Base-by-base conservation (phyloP, 2,888 invertebrate genomes). In the Mesorhabditis belari region DNA sequence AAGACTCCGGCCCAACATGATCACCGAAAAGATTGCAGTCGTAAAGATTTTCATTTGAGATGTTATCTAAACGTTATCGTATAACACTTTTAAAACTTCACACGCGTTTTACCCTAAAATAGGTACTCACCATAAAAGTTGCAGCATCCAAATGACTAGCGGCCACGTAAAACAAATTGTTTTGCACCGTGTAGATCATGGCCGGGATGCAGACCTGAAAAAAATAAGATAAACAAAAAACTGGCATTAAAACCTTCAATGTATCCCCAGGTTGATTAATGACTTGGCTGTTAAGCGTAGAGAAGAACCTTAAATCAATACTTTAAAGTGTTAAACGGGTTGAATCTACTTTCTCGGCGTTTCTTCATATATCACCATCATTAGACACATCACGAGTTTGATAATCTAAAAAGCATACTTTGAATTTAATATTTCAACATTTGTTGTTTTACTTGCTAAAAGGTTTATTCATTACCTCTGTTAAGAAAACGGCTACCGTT, bases 61-160 rank as follows among this genome's bases (percentile, higher is more conserved):
- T 23, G 83, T 82, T 44, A 85, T 84, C 85, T 85, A 64, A 49
- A 74, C 17, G 12, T 9, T 21, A 58, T 44, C 5, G 12, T 3
- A 44, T 24, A 51, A 9, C 17, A 52, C 12, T 29, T 3, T 21
- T 51, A 54, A 5, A 53, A 21, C 54, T 23, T 2, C 23, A 35
- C n/a, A n/a, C n/a, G n/a, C n/a, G n/a, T n/a, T n/a, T n/a, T n/a
- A n/a, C n/a, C n/a, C n/a, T n/a, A n/a, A n/a, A n/a, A n/a, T n/a
- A n/a, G n/a, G n/a, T n/a, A n/a, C n/a, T n/a, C n/a, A 90, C 93
- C 87, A 98, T 98, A 85, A 94, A 92, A 49, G 98, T 96, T 24
- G 96, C 96, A 57, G 96, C 96, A 85, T 98, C 96, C 75, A 98
- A 86, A 86, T 98, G 93, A 3, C 94, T 91, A 35, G 95, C 92